phyloP scores from a whole-genome alignment of 2,797 vertebrate species.

The Iguana delicatissima region DNA sequence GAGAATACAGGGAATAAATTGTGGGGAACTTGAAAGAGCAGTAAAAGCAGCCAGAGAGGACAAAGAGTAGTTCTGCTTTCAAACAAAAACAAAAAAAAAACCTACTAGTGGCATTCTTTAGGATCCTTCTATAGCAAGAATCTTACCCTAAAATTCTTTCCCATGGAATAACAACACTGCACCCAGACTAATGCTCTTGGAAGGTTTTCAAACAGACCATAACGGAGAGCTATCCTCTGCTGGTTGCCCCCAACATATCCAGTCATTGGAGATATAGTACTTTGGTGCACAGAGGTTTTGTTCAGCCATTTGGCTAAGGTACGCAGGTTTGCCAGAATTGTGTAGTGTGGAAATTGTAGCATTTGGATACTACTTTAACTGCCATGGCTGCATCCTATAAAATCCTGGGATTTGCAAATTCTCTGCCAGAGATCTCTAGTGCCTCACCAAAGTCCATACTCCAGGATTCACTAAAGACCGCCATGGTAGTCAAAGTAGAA shows the following conservation, averaged over 20 bases:
- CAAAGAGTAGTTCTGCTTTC: neutral
- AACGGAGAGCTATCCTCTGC: neutral
- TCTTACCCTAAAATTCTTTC: too few species aligned
- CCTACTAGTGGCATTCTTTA: neutral
- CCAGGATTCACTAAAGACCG: too few species aligned
- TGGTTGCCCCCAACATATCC: neutral
- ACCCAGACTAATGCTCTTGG: neutral
- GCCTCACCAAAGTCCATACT: too few species aligned
- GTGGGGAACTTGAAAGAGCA: neutral
- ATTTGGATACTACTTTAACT: too few species aligned
- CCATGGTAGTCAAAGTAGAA: too few species aligned
- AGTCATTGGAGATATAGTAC: neutral
- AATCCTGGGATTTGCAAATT: too few species aligned
- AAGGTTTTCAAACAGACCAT: neutral
- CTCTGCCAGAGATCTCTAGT: too few species aligned
- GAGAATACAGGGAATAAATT: neutral
- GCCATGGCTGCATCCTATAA: too few species aligned
- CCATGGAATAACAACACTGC: neutral
- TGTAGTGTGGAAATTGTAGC: too few species aligned
- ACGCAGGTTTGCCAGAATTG: too few species aligned
- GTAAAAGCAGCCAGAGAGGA: neutral
- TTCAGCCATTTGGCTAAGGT: neutral
- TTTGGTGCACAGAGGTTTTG: neutral
- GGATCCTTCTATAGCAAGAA: neutral
- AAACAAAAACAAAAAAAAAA: too few species aligned